phyloP scores from a whole-genome alignment of 2,113 vertebrate genomes.

The Fregetta grallaria region DNA sequence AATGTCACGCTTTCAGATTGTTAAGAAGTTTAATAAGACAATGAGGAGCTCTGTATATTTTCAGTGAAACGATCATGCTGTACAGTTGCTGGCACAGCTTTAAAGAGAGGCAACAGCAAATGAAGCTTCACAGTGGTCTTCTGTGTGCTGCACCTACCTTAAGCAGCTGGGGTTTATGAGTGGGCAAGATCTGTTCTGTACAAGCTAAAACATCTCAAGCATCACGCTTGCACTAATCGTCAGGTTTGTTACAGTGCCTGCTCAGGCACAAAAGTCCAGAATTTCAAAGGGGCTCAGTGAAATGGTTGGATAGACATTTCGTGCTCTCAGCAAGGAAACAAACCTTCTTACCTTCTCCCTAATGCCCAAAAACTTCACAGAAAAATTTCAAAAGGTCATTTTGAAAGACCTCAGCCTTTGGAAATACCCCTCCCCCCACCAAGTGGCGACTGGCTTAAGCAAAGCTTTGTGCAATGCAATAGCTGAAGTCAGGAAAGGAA shows the following conservation, averaged over 20 bases:
- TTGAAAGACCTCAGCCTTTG: slow-evolving; percentile 49
- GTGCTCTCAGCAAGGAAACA: not conserved
- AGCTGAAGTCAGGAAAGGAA: slow-evolving; percentile 19
- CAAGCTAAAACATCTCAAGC: not conserved
- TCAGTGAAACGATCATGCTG: not conserved
- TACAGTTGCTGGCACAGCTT: not conserved
- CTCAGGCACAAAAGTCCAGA: not conserved
- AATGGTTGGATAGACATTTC: not conserved
- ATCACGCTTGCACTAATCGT: not conserved
- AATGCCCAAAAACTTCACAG: not conserved
- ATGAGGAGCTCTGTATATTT: not conserved
- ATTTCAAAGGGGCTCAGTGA: not conserved
- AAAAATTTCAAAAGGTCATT: slow-evolving; percentile 44
- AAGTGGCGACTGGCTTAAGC: not conserved
- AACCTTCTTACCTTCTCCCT: not conserved
- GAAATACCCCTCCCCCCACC: not conserved
- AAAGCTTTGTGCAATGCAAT: slow-evolving; percentile 35
- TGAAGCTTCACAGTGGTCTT: not conserved
- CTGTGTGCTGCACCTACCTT: not conserved
- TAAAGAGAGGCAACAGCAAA: not conserved
- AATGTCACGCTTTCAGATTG: not conserved
- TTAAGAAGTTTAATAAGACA: not conserved
- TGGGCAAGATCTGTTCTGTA: not conserved
- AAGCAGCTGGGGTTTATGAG: not conserved
- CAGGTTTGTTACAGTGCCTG: not conserved